Base-by-base conservation (phyloP, 2,888 invertebrate genomes). In the Halocaridina rubra region DNA sequence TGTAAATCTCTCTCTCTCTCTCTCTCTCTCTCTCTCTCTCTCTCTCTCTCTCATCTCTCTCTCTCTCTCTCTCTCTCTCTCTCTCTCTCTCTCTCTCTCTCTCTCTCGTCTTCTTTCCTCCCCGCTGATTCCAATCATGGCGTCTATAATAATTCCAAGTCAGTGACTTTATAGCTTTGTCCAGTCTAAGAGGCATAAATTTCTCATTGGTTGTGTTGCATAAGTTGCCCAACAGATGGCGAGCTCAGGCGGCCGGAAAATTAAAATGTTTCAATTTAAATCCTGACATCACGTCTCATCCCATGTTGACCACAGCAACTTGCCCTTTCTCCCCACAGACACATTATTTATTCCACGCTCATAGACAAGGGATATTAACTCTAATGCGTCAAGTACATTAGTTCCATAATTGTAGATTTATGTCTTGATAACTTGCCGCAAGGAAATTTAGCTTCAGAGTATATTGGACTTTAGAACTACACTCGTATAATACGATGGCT, bases 211-310 rank as follows among this genome's bases (percentile, higher is more conserved):
- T 53, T 3, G 19, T 61, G 74, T 64, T 64, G 72, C 80, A 72
- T 16, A 13, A 33, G n/a, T 27, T 39, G 75, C 75, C 29, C 81
- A 67, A 29, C 81, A 81, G 81, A 81, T 81, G 81, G 81, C 75
- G 29, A 53, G 64, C 57, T 46, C 81, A 67, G 75, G 75, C 81
- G 67, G 13, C 59, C 75, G 75, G 39, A 75, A 81, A 81, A 81
- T 81, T 81, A 75, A 81, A 75, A 75, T 59, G 53, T 81, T 81
- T 81, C 61, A 75, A 81, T 64, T 32, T 80, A 57, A 64, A 32
- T 27, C 64, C 33, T 33, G 19, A 27, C 75, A 27, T 46, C n/a
- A 24, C 75, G 22, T 27, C 75, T 24, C 53, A 27, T 75, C 53
- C 57, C 46, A n/a, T 27, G 71, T 71, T 74, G 74, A 46, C 74